A percentile compares a stretch with the other conserved stretches of the same genome.
Conservation (phyloP, 1,140 invertebrate species). For the Onthophagus taurus region DNA sequence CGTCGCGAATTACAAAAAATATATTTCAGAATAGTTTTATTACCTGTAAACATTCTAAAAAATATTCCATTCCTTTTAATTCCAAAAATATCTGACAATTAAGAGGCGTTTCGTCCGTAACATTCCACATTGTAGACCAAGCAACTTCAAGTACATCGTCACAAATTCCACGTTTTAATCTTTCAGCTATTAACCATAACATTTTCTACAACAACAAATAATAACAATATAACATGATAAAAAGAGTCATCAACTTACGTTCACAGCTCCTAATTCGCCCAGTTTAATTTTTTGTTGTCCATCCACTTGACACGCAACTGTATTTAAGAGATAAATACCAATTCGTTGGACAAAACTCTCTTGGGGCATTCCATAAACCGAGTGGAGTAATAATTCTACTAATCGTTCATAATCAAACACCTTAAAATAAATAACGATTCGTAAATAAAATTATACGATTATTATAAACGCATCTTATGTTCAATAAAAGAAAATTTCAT, state of each 20-base stretch:
- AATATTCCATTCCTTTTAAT: conserved; percentile 76
- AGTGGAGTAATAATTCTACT: conserved; percentile 74
- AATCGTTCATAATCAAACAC: conserved; percentile 85
- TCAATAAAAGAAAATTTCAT: too few relatives aligned
- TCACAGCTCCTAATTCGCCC: conserved; percentile 81
- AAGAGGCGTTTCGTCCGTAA: conserved; percentile 90
- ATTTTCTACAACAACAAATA: conserved; percentile 61
- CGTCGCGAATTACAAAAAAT: background rate
- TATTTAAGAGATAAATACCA: conserved; percentile 90
- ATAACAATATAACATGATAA: background rate
- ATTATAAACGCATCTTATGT: too few relatives aligned
- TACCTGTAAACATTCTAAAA: conserved; percentile 74
- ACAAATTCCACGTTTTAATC: conserved; percentile 62
- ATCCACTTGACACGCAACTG: conserved; percentile 92
- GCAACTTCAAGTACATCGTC: conserved; percentile 95
- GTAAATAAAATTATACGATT: background rate
- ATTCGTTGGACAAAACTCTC: conserved; percentile 91
- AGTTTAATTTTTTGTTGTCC: conserved; percentile 83
- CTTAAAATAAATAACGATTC: conserved; percentile 49
- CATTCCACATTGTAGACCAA: conserved; percentile 98
- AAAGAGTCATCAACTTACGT: conserved; percentile 43
- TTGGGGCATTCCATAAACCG: conserved; percentile 68
- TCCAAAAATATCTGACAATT: conserved; percentile 88
- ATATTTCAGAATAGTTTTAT: conserved; percentile 14
- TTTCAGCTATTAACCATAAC: conserved; percentile 70